phyloP scores from a whole-genome alignment of 2,797 vertebrate species.

The Todus mexicanus region DNA sequence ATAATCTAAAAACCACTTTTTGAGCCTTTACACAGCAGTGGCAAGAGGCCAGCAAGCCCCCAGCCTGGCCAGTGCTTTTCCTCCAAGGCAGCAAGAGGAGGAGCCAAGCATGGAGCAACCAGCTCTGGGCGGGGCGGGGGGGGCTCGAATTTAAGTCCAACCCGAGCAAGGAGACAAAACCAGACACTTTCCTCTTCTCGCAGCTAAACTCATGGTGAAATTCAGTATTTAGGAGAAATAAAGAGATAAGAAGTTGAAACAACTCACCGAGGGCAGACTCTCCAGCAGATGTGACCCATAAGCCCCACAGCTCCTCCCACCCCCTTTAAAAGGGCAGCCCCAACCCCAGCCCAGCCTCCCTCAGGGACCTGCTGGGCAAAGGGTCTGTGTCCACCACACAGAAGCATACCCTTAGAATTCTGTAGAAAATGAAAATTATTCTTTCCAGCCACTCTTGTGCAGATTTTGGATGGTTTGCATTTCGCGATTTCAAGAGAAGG shows the following conservation, averaged over 20 bases:
- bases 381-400: background rate
- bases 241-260: background rate
- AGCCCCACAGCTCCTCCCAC: too few relatives aligned
- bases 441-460: background rate
- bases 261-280: background rate
- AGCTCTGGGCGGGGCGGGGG: accelerated
- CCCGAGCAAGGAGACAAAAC: background rate
- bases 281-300: background rate
- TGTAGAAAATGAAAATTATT: background rate
- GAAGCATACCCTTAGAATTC: accelerated
- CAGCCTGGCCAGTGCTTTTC: too few relatives aligned
- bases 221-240: background rate
- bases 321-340: background rate
- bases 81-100: background rate
- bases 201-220: background rate
- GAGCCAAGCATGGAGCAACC: background rate
- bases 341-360: background rate
- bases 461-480: background rate
- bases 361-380: background rate
- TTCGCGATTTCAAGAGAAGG: background rate
- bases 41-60: too few relatives aligned
- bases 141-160: background rate
- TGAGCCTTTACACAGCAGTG: background rate
- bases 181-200: background rate
- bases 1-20: background rate